Conservation (phyloP, 2,888 invertebrate genomes). For the Noctua janthina region DNA sequence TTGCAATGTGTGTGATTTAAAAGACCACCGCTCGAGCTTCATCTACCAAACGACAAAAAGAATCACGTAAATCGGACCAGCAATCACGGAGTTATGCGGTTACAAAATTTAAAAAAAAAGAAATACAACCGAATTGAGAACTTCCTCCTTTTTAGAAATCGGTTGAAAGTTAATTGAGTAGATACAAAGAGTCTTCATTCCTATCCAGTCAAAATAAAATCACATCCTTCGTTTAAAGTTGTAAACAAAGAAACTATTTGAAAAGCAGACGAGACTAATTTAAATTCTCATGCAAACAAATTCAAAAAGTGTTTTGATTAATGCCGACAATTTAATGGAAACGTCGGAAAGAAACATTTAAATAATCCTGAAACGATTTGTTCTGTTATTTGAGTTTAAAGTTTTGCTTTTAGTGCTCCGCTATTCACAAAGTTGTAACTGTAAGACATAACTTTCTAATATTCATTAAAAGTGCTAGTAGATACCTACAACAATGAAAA, state of each 20-base stretch:
- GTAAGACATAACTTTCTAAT: not conserved
- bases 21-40: too few relatives aligned
- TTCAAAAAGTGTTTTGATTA: constrained; percentile 10
- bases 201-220: not conserved
- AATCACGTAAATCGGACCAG: too few relatives aligned
- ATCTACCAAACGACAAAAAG: too few relatives aligned
- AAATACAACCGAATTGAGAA: too few relatives aligned
- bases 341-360: constrained; percentile 1
- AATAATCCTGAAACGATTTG: constrained; percentile 2
- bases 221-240: not conserved
- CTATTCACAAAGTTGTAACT: not conserved
- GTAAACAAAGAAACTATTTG: constrained; percentile 25
- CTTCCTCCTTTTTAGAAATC: too few relatives aligned
- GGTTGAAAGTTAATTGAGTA: too few relatives aligned
- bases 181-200: not conserved
- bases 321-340: constrained; percentile 22
- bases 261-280: not conserved
- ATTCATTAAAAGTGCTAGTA: not conserved
- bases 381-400: not conserved
- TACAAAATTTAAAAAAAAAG: too few relatives aligned
- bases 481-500: not conserved
- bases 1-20: too few relatives aligned
- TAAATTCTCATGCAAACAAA: constrained; percentile 2
- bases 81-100: too few relatives aligned
- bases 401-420: not conserved